phyloP scores from a whole-genome alignment of 2,888 invertebrate species.

The Tetranychus truncatus region DNA sequence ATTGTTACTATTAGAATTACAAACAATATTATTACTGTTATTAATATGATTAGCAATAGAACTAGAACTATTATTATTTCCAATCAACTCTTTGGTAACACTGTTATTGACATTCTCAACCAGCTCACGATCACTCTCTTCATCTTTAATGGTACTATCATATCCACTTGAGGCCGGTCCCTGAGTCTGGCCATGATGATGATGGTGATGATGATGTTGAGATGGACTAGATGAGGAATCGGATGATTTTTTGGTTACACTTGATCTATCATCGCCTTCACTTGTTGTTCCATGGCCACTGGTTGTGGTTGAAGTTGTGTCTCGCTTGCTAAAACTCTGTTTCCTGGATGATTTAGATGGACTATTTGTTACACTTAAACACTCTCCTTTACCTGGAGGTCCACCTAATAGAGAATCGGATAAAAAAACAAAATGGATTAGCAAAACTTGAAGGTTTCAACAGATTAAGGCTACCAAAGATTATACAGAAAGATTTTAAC shows the following conservation, averaged over 20 bases:
- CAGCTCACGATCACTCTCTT: constrained; percentile 16
- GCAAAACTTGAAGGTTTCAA: no score
- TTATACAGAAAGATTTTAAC: no score
- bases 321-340: constrained; percentile 15
- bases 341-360: constrained; percentile 15
- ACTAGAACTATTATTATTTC: background rate
- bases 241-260: background rate
- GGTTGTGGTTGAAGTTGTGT: constrained; percentile 21
- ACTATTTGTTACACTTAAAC: constrained; percentile 3
- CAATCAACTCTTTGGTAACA: background rate
- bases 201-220: background rate
- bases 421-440: no score
- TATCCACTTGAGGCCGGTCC: constrained; percentile 20
- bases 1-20: background rate
- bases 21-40: background rate
- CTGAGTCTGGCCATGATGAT: background rate
- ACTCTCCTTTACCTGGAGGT: background rate
- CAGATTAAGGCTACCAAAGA: no score
- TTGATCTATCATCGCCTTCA: constrained; percentile 20
- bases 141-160: constrained; percentile 19
- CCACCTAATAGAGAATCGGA: background rate
- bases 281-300: constrained; percentile 20
- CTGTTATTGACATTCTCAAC: constrained; percentile 4
- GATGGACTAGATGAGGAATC: constrained; percentile 1
- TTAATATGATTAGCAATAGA: constrained; percentile 12